Percentiles rank a stretch among this genome's conserved stretches.
These are phyloP conservation scores for Abramis brama DNA, from an alignment of 2,113 vertebrate genomes.

Conservation along the genomic window DNA sequence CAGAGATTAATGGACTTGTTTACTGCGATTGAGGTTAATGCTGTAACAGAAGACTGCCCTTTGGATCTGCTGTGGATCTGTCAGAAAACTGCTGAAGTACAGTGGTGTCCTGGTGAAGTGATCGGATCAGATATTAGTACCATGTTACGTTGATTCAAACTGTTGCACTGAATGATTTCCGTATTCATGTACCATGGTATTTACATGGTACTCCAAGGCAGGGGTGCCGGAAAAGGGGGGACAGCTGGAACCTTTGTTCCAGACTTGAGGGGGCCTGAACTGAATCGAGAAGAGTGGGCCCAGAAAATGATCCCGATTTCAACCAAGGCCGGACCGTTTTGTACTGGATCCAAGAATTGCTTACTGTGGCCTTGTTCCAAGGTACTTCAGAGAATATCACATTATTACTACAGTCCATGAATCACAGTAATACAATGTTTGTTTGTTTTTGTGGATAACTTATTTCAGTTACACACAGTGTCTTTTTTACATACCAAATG, in stretches of 20 bases:
- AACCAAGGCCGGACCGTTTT: not conserved
- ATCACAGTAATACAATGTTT: too few relatives aligned
- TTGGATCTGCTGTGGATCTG: constrained; percentile 11
- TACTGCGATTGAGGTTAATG: not conserved
- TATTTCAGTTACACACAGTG: too few relatives aligned
- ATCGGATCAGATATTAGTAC: not conserved
- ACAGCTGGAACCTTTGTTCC: too few relatives aligned
- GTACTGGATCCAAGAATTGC: not conserved
- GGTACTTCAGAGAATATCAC: not conserved
- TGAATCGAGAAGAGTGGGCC: not conserved
- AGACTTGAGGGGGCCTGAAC: not conserved
- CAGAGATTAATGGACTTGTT: constrained; percentile 16
- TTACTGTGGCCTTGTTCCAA: not conserved
- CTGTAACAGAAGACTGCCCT: not conserved
- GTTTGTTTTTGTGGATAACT: too few relatives aligned
- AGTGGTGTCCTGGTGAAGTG: not conserved
- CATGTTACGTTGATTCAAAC: not conserved
- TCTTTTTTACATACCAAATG: too few relatives aligned
- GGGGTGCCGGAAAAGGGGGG: not conserved
- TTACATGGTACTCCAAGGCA: not conserved
- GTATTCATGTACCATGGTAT: not conserved
- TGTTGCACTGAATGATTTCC: not conserved
- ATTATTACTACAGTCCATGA: not conserved
- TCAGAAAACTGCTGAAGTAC: not conserved
- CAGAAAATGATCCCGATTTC: not conserved